Base-by-base conservation (phyloP, 2,113 vertebrate genomes). In the Petrocephalus zakoni region DNA sequence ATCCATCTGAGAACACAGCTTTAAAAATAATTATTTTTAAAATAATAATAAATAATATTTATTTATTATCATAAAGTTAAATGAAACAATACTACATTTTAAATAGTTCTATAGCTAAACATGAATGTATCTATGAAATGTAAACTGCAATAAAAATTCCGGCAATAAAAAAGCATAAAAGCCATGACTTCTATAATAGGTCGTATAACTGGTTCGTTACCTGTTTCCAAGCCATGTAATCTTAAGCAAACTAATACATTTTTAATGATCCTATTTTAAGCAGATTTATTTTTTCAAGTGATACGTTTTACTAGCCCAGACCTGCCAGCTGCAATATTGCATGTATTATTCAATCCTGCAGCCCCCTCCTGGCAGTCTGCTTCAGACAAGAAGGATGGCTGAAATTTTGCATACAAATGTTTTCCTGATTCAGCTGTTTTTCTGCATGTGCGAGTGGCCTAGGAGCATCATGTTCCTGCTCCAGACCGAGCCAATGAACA, bases 261-360 rank as follows among this genome's bases (percentile, higher is more conserved):
- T 78, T 78, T 78, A 78, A 78, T 78, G 72, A 78, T 78, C 29
- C 29, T 78, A 78, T 78, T 42, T 68, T 78, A 78, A 37, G 72
- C 34, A 78, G 34, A 29, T 78, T 78, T 78, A 78, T 78, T 78
- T 78, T 78, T 78, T 78, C 72, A 78, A 78, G 72, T 19, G 29
- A 19, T 37, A 78, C 72, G 37, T n/a, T 78, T 78, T 78, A 75
- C 72, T 78, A 78, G 72, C 72, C 34, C 13, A 42, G 6, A n/a
- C 13, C 72, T 37, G 72, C 72, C 72, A 42, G 72, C 72, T 78
- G 34, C 34, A 78, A 78, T 37, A 42, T 78, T 78, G 29, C 37
- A 78, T 78, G 72, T 37, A 78, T 42, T 37, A 78, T 78, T 78
- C 34, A 78, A 78, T 78, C 72, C 25, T 2, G 34, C 72, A 78